phyloP scores from a whole-genome alignment of 2,888 invertebrate genomes.

The Dendrolimus pini region DNA sequence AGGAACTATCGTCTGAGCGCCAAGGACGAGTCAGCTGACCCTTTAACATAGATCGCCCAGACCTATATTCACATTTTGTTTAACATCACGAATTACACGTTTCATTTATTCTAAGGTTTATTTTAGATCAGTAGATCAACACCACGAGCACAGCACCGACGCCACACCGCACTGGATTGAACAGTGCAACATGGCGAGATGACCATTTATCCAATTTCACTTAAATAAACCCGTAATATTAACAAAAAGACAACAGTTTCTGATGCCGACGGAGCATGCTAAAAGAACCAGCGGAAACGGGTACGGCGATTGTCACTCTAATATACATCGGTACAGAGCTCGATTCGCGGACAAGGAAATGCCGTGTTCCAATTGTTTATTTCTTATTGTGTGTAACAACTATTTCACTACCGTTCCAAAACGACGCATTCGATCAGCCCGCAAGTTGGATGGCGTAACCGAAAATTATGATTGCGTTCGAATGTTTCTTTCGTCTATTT shows the following conservation, averaged over 20 bases:
- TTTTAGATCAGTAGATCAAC: slow-evolving; percentile 35
- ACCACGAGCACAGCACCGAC: slow-evolving; percentile 42
- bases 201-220: slow-evolving; percentile 76
- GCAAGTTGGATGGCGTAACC: slow-evolving; percentile 49
- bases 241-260: slow-evolving; percentile 62
- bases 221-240: slow-evolving; percentile 72
- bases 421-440: slow-evolving; percentile 46
- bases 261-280: slow-evolving; percentile 44
- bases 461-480: slow-evolving; percentile 25
- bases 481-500: slow-evolving; percentile 7
- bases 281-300: slow-evolving; percentile 25
- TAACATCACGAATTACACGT: slow-evolving; percentile 40
- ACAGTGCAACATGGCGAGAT: slow-evolving; percentile 60
- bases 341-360: slow-evolving; percentile 23
- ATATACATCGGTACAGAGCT: slow-evolving; percentile 32
- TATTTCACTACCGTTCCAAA: slow-evolving; percentile 59
- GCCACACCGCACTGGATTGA: slow-evolving; percentile 54
- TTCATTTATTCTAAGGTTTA: slow-evolving; percentile 36
- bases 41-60: slow-evolving; percentile 24
- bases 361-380: slow-evolving; percentile 32
- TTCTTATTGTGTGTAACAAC: slow-evolving; percentile 45
- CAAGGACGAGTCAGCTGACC: slow-evolving; percentile 26
- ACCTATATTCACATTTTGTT: slow-evolving; percentile 55
- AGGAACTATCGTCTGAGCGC: slow-evolving; percentile 30
- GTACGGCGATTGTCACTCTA: slow-evolving; percentile 32